phyloP scores from a whole-genome alignment of 2,888 invertebrate genomes.

The Leucophora obtusa region DNA sequence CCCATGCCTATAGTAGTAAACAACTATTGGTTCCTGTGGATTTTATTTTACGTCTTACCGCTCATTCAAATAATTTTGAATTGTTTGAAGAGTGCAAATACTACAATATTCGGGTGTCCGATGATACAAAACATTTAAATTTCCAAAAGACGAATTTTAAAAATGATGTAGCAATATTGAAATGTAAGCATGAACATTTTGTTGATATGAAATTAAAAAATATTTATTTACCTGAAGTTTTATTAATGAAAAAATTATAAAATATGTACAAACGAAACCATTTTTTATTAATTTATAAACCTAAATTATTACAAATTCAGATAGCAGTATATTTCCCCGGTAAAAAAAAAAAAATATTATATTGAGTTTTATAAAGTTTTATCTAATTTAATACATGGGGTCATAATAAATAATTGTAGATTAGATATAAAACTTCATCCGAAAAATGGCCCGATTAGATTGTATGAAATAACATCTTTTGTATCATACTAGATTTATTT shows the following conservation, averaged over 20 bases:
- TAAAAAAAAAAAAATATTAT: too few species aligned
- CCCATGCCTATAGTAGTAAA: slow-evolving; percentile 81
- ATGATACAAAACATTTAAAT: slow-evolving; percentile 72
- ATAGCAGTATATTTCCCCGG: too few species aligned
- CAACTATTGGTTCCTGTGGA: slow-evolving; percentile 79
- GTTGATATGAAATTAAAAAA: slow-evolving; percentile 73
- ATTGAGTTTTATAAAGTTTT: too few species aligned
- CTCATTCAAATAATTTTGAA: slow-evolving; percentile 60
- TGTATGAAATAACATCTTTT: too few species aligned
- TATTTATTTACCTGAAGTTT: slow-evolving; percentile 74
- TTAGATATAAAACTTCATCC: too few species aligned
- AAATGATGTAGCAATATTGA: slow-evolving; percentile 53
- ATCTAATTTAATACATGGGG: too few species aligned
- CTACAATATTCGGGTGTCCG: slow-evolving; percentile 72
- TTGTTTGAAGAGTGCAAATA: slow-evolving; percentile 71
- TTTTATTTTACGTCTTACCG: slow-evolving; percentile 79
- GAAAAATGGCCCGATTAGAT: too few species aligned
- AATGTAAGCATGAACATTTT: slow-evolving; percentile 69
- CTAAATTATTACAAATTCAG: too few species aligned
- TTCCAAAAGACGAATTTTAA: slow-evolving; percentile 79
- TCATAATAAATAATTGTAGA: too few species aligned
- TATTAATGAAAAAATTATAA: slow-evolving; percentile 72
- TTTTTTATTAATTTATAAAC: too few species aligned
- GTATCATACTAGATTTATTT: too few species aligned
- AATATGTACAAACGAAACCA: background rate